These are phyloP conservation scores for Pantherophis vulpinus DNA, from an alignment of 2,797 vertebrate species.

Conservation along the genomic window DNA sequence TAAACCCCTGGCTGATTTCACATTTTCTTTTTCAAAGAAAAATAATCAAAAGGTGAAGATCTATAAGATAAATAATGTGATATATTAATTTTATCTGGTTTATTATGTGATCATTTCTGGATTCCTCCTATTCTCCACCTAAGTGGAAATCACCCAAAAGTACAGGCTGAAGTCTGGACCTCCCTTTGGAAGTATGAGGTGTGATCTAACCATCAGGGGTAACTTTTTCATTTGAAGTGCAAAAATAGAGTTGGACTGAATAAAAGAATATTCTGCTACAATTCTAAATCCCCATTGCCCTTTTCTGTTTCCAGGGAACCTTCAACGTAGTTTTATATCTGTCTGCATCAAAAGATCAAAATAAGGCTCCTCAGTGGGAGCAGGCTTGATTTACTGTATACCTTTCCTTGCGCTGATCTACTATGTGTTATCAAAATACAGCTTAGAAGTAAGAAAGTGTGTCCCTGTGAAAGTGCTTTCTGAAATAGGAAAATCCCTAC, in stretches of 20 bases:
- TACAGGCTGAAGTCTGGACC: background rate
- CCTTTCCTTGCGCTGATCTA: background rate
- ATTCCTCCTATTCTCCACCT: background rate
- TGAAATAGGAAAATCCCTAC: background rate
- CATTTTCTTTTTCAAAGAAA: background rate
- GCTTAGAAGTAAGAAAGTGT: background rate
- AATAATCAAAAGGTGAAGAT: background rate
- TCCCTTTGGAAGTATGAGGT: background rate
- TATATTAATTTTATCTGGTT: background rate
- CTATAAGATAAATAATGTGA: background rate
- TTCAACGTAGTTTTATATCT: background rate
- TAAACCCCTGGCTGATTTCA: background rate
- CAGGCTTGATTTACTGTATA: background rate
- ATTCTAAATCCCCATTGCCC: background rate
- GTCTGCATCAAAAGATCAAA: background rate
- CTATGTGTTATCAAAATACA: background rate
- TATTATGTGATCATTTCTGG: background rate
- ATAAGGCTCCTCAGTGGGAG: background rate
- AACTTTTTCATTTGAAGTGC: background rate
- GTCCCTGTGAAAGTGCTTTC: background rate
- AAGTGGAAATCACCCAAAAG: conserved; percentile 19
- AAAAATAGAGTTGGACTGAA: background rate
- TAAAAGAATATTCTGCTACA: background rate
- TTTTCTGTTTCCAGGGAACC: background rate
- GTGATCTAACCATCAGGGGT: background rate